Base-by-base conservation (phyloP, 1,140 invertebrate species). In the Hycleus phaleratus region DNA sequence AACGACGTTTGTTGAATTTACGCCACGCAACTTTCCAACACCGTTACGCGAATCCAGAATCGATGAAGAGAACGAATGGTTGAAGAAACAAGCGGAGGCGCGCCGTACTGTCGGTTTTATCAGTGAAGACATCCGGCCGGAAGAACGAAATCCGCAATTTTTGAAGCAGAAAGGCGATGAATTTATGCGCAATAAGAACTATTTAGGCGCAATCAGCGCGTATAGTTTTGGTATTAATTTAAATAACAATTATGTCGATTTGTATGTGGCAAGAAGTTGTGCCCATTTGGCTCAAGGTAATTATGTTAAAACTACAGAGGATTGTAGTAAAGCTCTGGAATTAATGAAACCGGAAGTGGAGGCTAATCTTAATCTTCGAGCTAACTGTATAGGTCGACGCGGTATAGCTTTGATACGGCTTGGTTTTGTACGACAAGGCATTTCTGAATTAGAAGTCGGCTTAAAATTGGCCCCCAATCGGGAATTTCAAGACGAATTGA, bases 111-210 rank as follows among this genome's bases (percentile, higher is more conserved):
- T 79, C 52, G 88, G 90, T 70, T 85, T 91, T 63, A 77, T 85
- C 18, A 82, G 82, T 25, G 83, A 85, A 68, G 88, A 94, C 75
- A 74, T 93, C 2, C 77, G 83, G 52, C 84, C 85, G 6, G 88
- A 93, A 72, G 90, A 94, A 73, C 83, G 84, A 64, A 86, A 93
- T 76, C 89, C 90, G 3, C 76, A 85, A 53, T 93, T 86, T 83
- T 80, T 92, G 42, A 84, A 88, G 61, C 81, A 86, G 46, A 93
- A 93, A 76, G 91, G 89, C 62, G 82, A 90, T 69, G 81, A 85
- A 56, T 90, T 92, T 67, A 85, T 87, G 70, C 81, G 82, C 59
- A 75, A 75, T 56, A 82, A 83, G 25, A 90, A 93, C 74, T 89
- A 84, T 71, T 74, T 88, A 44, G 87, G 85, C 11, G 90, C 90